Evolutionary conservation across 2,888 invertebrate species (phyloP), one percentile per base, ranked within the genome.

Genomic region (Empis stercorea): DNA sequence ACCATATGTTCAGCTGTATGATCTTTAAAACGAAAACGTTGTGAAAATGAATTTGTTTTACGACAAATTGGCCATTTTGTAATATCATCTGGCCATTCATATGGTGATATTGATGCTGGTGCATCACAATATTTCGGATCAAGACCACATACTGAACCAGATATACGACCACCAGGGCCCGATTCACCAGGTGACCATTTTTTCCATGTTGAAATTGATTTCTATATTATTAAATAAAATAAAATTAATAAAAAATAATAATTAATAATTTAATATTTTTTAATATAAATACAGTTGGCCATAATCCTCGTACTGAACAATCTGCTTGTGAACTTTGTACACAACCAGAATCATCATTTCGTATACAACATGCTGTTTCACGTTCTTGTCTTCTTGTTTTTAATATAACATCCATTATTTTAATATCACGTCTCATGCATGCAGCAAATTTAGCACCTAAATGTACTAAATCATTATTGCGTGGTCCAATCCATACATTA

Each of bases 381-480:
- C 89, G 73, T 68, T 97, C 96, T 60, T 86, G 79, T 55, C 84
- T 79, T 48, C 88, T 76, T 54, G 91, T 89, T 51, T 86, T 84
- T 43, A 87, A 83, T 58, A 97, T 86, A 51, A 89, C 87, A 54
- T 87, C 79, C 51, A 87, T 80, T 60, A 97, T 87, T 66, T 87
- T 86, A 37, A 82, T 79, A 66, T 99, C 99, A 46, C 81, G 75
- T 53, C 97, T 72, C 99, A 99, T 99, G 68, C 99, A 99, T 0
- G 97, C 97, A 0, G 95, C 91, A 68, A 95, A 99, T 70, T 97
- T 97, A 9, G 99, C 97, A 30, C 99, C 99, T 61, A 97, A 76
- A 66, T 96, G 96, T 56, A 99, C 96, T 47, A 99, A 73, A 68
- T 97, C 95, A 48, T 91, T 87, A 55, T 94, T 92, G 60, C 94